Evolutionary conservation across 2,888 invertebrate genomes (phyloP), one percentile per base, ranked within the genome.

Genomic region (Cyrtodaria siliqua): DNA sequence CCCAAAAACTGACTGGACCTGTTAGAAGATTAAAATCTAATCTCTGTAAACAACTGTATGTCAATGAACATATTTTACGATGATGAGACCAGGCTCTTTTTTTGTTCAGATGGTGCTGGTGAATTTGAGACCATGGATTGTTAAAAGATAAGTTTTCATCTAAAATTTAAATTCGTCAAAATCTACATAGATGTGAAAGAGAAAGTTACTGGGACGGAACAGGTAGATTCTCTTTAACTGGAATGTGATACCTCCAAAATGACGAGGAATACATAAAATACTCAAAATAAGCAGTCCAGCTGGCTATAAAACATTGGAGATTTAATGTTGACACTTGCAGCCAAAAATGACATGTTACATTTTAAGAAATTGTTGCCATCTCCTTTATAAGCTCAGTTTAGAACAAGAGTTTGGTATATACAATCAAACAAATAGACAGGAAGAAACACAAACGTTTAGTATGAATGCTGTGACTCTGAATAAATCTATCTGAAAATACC

Each of bases 21-120:
- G 26, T 67, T 24, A 66, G 38, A 20, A 59, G 67, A 67, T 67
- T 67, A 66, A 50, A 47, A 67, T 67, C 66, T 57, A 56, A 66
- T 66, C 59, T 52, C 50, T 14, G 50, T 67, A 57, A 38, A 57
- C 33, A 49, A 50, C 42, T 50, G 27, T 18, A 52, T 52, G 67
- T 59, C 59, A 57, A 50, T 57, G 24, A 67, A 50, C 23, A 38
- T 26, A n/a, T 56, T 56, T 55, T 33, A 33, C 12, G 33, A 33
- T 33, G 33, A 33, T 8, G 33, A 33, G 33, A 33, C 6, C 33
- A 12, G 4, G 12, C 33, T 33, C 33, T 33, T 33, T 33, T 33
- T 33, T 33, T 33, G 33, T 33, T 12, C 33, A 4, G n/a, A 44
- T 44, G 16, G 20, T 18, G 20, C 42, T 16, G 40, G 33, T 16